Evolutionary conservation across 2,888 invertebrate genomes (phyloP), one percentile per base, ranked within the genome.

Genomic region (Apodemia zela): DNA sequence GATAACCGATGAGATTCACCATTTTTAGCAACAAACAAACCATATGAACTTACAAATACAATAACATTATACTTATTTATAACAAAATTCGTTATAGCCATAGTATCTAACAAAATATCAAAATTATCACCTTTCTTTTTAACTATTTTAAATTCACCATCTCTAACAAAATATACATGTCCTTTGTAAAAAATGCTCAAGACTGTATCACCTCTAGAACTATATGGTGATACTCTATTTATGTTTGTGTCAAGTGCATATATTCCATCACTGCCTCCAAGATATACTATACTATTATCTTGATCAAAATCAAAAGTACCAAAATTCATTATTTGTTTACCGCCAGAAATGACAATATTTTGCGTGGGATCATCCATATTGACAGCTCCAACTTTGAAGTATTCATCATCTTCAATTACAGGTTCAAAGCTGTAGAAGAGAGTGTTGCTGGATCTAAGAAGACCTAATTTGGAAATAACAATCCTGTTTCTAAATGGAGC

Each of bases 401-500:
- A 89, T 62, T 90, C 89, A 1, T 71, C 69, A 49, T 89, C 88
- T 45, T 76, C 72, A 4, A 90, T 80, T 1, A 65, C 64, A 0
- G 90, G 89, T 70, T 89, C 87, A 66, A 86, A 90, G 38, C 81
- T 83, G 73, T 77, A 91, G 73, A 73, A 89, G 0, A 91, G 72
- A 0, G 70, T 75, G 67, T 88, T 86, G 2, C 73, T 76, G 0
- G 79, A 74, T 61, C 80, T 72, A 0, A 85, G 75, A 1, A 89
- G 66, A 0, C 74, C 85, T 66, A 89, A 73, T 72, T 87, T 82
- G 63, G 76, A 76, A 61, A 91, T 87, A 54, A 89, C 84, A 13
- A 88, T 66, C 1, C 70, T 66, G 49, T 77, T 78, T 59, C 89
- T 75, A 70, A 87, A 91, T 0, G 85, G 80, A 0, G 84, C 87